Conservation (phyloP, 2,888 invertebrate genomes). For the Nemotelus pantherinus region DNA sequence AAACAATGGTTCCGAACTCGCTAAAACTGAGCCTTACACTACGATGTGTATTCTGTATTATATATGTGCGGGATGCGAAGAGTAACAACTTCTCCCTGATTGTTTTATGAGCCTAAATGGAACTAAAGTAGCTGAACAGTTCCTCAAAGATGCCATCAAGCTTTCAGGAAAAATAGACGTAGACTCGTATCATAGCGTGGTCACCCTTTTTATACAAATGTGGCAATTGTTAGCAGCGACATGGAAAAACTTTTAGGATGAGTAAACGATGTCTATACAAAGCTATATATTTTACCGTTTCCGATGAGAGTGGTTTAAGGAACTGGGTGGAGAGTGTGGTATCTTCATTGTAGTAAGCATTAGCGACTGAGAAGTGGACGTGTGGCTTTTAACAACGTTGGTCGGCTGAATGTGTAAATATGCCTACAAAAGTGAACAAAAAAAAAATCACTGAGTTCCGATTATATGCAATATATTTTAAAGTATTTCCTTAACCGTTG, state of each 20-base stretch:
- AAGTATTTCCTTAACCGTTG: no score
- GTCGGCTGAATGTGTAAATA: no score
- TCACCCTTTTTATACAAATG: conserved; percentile 38
- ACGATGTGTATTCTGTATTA: background rate
- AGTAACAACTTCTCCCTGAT: conserved; percentile 37
- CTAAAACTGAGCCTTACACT: background rate
- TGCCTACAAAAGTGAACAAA: no score
- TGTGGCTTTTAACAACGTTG: no score
- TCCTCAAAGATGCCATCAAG: conserved; percentile 27
- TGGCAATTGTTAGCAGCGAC: conserved; percentile 17
- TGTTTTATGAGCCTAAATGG: conserved; percentile 35
- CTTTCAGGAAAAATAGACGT: conserved; percentile 4
- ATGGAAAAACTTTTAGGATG: conserved; percentile 41
- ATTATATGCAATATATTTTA: no score
- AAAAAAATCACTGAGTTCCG: no score
- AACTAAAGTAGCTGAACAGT: conserved; percentile 20
- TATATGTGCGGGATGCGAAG: conserved; percentile 3
- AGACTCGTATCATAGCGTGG: conserved; percentile 35
- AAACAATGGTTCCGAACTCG: background rate
- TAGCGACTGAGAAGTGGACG: no score
- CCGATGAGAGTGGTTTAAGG: background rate
- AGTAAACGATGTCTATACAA: conserved; percentile 19
- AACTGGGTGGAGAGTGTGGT: background rate
- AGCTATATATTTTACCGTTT: background rate
- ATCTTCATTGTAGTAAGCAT: no score